A percentile compares a stretch with the other conserved stretches of the same genome.
phyloP scores from a whole-genome alignment of 2,113 vertebrate genomes.

The Micronycteris hirsuta region DNA sequence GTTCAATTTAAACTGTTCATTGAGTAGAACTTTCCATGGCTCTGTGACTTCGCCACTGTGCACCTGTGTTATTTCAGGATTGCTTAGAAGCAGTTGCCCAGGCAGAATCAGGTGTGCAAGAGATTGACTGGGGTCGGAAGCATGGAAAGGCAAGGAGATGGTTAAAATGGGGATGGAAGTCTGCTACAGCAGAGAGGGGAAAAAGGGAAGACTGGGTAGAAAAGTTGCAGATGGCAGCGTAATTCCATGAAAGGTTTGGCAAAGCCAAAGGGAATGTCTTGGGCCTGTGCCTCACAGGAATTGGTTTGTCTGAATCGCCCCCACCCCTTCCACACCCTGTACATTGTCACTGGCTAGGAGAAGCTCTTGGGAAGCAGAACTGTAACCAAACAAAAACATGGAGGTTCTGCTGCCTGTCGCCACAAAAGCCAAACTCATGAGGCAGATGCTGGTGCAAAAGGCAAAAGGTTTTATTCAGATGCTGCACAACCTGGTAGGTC shows the following conservation, averaged over 20 bases:
- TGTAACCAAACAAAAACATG: too few species aligned
- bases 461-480: too few species aligned
- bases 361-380: neutral
- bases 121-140: neutral
- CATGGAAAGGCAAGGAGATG: neutral
- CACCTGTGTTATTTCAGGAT: neutral
- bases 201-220: neutral
- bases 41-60: neutral
- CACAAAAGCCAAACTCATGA: too few species aligned
- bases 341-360: neutral
- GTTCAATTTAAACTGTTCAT: neutral
- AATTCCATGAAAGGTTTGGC: neutral
- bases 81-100: neutral
- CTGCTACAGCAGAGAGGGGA: neutral
- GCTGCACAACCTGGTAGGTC: too few species aligned
- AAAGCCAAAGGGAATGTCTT: neutral
- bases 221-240: neutral
- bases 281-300: neutral
- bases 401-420: too few species aligned
- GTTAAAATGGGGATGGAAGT: neutral
- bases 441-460: too few species aligned
- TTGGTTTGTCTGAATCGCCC: neutral
- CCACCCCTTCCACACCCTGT: rapidly evolving
- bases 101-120: neutral
- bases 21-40: neutral